Evolutionary conservation across 2,113 vertebrate genomes (phyloP).

Genomic region (Salminus brasiliensis): DNA sequence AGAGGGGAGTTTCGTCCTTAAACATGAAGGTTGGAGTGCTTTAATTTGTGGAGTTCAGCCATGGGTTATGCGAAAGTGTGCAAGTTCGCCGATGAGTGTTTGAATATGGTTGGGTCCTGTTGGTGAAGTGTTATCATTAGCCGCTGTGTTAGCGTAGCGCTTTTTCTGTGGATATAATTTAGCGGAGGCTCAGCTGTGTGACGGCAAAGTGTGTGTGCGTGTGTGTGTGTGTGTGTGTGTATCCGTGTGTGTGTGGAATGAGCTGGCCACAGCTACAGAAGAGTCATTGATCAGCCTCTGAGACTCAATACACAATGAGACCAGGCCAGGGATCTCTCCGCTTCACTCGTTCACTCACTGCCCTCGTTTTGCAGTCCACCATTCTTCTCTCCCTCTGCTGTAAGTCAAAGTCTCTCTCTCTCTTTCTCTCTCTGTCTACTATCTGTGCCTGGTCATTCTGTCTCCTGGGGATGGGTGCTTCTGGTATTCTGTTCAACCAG

Average conservation of each 20-base stretch:
- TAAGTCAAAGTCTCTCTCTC: conserved; percentile 65
- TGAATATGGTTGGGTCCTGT: conserved; percentile 2
- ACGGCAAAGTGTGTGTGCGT: conserved; percentile 46
- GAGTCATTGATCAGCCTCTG: conserved; percentile 72
- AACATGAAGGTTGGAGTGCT: conserved; percentile 28
- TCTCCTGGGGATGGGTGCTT: background rate
- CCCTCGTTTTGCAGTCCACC: conserved; percentile 65
- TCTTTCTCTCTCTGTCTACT: conserved; percentile 12
- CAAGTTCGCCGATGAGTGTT: conserved; percentile 21
- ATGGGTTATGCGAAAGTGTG: conserved; percentile 17
- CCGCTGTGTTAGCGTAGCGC: conserved; percentile 25
- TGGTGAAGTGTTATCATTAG: conserved; percentile 43
- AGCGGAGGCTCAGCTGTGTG: conserved; percentile 37
- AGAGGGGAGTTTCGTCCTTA: conserved; percentile 13
- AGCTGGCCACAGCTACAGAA: conserved; percentile 69
- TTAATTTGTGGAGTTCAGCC: conserved; percentile 42
- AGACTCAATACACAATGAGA: conserved; percentile 75
- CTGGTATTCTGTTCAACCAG: no score
- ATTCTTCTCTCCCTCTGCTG: conserved; percentile 71
- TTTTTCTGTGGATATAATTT: conserved; percentile 32
- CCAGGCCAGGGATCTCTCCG: conserved; percentile 65
- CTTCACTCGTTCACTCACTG: conserved; percentile 56
- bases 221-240: conserved; percentile 43
- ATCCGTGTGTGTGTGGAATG: conserved; percentile 41
- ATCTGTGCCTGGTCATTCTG: background rate